A percentile compares a stretch with the other conserved stretches of the same genome.
These are phyloP conservation scores for Scrobipalpa atriplicella DNA, from an alignment of 2,888 invertebrate species.

Conservation along the genomic window DNA sequence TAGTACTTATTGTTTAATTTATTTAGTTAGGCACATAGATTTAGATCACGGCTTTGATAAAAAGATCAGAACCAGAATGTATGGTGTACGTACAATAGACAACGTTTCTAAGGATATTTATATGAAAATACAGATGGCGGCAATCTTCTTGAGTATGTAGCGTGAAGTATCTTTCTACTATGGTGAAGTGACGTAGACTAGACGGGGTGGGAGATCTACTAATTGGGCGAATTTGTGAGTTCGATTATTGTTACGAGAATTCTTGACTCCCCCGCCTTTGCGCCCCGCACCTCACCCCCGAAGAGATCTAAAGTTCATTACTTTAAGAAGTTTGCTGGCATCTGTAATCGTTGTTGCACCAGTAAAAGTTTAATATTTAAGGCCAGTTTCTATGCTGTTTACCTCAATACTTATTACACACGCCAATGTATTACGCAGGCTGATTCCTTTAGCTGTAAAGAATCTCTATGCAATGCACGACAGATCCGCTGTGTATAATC, in stretches of 20 bases:
- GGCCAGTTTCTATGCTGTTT: constrained; percentile 34
- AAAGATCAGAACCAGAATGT: background rate
- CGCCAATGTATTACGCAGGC: constrained; percentile 11
- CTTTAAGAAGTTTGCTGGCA: too few relatives aligned
- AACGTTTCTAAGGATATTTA: constrained; percentile 1
- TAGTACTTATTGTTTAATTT: constrained; percentile 45
- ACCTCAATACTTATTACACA: constrained; percentile 16
- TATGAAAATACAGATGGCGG: too few relatives aligned
- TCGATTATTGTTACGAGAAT: too few relatives aligned
- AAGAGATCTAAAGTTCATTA: too few relatives aligned
- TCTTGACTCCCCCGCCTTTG: too few relatives aligned
- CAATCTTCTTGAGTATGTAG: background rate
- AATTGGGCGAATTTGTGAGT: too few relatives aligned
- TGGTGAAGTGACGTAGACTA: too few relatives aligned
- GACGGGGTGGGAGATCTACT: too few relatives aligned
- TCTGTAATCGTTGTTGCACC: background rate
- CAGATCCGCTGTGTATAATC: constrained; percentile 1
- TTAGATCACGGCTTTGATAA: constrained; percentile 21
- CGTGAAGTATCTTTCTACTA: too few relatives aligned
- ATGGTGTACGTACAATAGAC: background rate
- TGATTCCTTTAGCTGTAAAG: constrained; percentile 11
- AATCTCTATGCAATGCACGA: constrained; percentile 17
- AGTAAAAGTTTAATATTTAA: background rate
- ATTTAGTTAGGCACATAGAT: constrained; percentile 27
- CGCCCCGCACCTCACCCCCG: too few relatives aligned